phyloP scores from a whole-genome alignment of 2,113 vertebrate species.

The Cromileptes altivelis region DNA sequence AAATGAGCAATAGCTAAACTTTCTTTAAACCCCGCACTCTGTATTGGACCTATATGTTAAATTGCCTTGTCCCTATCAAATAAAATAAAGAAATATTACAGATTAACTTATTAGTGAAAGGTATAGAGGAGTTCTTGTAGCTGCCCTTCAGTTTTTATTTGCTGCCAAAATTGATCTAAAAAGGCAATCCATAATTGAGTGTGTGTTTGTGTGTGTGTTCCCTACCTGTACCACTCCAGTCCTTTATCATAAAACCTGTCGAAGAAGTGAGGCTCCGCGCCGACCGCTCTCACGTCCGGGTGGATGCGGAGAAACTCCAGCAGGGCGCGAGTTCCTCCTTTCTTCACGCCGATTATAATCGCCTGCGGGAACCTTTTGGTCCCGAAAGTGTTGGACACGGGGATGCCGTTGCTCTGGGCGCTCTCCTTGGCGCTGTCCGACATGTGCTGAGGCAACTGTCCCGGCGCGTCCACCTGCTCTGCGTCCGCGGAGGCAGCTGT shows the following conservation, averaged over 20 bases:
- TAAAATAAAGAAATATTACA: too few relatives aligned
- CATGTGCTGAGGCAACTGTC: neutral
- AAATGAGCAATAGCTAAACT: too few relatives aligned
- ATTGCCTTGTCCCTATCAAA: too few relatives aligned
- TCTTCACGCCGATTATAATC: constrained; percentile 87
- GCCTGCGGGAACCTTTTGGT: constrained; percentile 84
- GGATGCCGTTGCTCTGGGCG: constrained; percentile 48
- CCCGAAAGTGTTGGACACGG: constrained; percentile 80
- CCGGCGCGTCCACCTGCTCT: constrained; percentile 49
- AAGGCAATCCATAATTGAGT: too few relatives aligned
- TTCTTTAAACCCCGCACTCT: too few relatives aligned
- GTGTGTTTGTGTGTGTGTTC: neutral
- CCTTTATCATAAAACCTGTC: constrained; percentile 84
- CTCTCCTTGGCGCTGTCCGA: constrained; percentile 32
- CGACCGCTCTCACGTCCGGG: constrained; percentile 87
- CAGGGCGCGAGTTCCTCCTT: constrained; percentile 87
- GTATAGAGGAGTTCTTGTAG: neutral
- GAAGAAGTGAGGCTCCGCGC: constrained; percentile 87
- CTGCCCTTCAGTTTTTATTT: neutral
- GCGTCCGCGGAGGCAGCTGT: constrained; percentile 39
- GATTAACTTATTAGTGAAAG: too few relatives aligned
- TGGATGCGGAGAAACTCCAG: constrained; percentile 87
- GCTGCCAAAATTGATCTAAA: neutral
- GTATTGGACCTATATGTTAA: too few relatives aligned
- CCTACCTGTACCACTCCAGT: constrained; percentile 87